These are phyloP conservation scores for Ranitomeya imitator DNA, from an alignment of 2,113 vertebrate species.

Conservation along the genomic window DNA sequence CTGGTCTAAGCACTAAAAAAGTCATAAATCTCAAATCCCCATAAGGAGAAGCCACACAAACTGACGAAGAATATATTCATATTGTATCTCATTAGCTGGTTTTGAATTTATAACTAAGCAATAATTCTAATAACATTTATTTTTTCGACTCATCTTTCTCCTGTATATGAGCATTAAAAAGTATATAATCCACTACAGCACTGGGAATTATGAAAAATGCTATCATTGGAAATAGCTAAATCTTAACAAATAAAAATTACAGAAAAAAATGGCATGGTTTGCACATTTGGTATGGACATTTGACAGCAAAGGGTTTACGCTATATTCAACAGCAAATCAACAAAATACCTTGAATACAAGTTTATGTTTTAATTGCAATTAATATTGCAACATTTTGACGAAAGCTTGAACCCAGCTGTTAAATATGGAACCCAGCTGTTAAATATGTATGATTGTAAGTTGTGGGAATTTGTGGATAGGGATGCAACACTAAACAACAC, in stretches of 20 bases:
- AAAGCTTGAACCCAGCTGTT: slow-evolving; percentile 28
- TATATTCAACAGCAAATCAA: background rate
- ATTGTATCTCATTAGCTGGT: background rate
- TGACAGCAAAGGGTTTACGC: background rate
- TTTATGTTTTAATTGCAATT: slow-evolving; percentile 19
- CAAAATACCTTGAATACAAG: background rate
- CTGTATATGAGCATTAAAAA: background rate
- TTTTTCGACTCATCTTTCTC: background rate
- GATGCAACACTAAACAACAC: slow-evolving; percentile 17
- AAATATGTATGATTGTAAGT: slow-evolving; percentile 32
- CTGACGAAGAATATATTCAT: background rate
- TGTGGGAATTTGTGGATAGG: slow-evolving; percentile 31
- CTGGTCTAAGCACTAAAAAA: background rate
- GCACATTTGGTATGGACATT: background rate
- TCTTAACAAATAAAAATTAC: background rate
- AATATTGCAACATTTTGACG: slow-evolving; percentile 18
- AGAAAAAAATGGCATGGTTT: background rate
- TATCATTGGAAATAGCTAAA: no score
- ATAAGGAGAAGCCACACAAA: background rate
- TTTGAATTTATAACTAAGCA: background rate
- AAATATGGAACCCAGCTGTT: slow-evolving; percentile 35
- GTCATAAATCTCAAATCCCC: background rate
- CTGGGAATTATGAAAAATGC: background rate
- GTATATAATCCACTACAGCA: background rate
- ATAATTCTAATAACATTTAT: background rate